Conservation (phyloP, 1,140 invertebrate species). For the Hetaerina americana region DNA sequence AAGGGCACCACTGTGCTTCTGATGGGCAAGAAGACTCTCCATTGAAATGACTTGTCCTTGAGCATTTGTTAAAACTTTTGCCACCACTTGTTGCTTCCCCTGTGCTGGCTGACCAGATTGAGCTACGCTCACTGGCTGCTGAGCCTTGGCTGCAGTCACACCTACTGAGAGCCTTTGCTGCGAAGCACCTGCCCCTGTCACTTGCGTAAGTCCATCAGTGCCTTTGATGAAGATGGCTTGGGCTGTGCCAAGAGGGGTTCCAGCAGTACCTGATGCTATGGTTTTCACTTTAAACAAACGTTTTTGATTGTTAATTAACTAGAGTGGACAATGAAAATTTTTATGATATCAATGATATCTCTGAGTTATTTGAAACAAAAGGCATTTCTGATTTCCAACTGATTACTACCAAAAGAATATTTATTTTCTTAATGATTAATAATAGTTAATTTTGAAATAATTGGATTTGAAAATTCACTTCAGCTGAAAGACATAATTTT, state of each 20-base stretch:
- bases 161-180: not conserved
- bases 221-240: conserved; percentile 11
- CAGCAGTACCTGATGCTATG: not conserved
- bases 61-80: conserved; percentile 43
- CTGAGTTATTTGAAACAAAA: too few species aligned
- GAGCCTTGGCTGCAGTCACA: conserved; percentile 17
- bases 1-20: conserved; percentile 24
- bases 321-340: too few species aligned
- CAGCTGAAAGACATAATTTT: too few species aligned
- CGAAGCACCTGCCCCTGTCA: not conserved
- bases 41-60: conserved; percentile 49
- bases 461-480: too few species aligned
- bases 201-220: not conserved
- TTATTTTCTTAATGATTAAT: too few species aligned
- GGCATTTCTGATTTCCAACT: too few species aligned
- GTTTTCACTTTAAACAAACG: too few species aligned
- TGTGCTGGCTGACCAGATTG: not conserved
- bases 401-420: too few species aligned
- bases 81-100: conserved; percentile 22
- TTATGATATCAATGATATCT: too few species aligned
- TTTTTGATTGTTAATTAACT: too few species aligned
- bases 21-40: conserved; percentile 47
- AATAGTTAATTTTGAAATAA: too few species aligned
- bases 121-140: conserved; percentile 27
- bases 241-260: not conserved